A percentile compares a stretch with the other conserved stretches of the same genome.
Evolutionary conservation across 2,888 invertebrate genomes (phyloP).

Genomic region (Lochmaea crataegi): DNA sequence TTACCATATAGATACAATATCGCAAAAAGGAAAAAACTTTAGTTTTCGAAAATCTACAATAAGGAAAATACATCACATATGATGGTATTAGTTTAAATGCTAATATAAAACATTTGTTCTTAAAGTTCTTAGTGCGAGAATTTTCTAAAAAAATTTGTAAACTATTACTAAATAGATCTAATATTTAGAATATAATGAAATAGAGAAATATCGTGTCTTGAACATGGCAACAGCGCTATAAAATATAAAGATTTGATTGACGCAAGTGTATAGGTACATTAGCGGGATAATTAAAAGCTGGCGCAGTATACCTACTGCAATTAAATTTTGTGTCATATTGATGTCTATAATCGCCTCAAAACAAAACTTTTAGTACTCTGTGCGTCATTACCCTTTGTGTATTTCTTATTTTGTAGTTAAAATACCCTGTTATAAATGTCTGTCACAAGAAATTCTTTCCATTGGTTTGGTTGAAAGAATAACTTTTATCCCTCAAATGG

Average conservation of each 20-base stretch:
- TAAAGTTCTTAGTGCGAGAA: constrained; percentile 51
- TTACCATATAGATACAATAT: constrained; percentile 22
- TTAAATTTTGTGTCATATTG: no score
- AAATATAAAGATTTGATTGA: neutral
- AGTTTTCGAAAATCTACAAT: constrained; percentile 22
- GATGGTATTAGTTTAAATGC: constrained; percentile 40
- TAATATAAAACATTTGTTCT: constrained; percentile 48
- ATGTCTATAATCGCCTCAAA: no score
- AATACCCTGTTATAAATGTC: no score
- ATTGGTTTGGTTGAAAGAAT: no score
- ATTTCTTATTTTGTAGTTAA: no score
- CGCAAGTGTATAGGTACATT: no score
- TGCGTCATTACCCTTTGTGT: no score
- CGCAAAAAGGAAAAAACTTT: constrained; percentile 18
- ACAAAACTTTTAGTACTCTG: no score
- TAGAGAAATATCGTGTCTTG: neutral
- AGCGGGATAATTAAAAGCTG: no score
- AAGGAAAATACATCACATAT: constrained; percentile 37
- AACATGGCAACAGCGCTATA: neutral
- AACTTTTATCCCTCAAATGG: no score
- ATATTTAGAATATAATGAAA: neutral
- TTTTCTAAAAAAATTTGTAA: constrained; percentile 51
- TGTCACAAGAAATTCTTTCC: no score
- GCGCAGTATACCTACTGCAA: no score
- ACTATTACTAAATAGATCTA: constrained; percentile 45